A percentile compares a stretch with the other conserved stretches of the same genome.
Conservation (phyloP, 2,797 vertebrate species). For the Etheostoma nigrum region DNA sequence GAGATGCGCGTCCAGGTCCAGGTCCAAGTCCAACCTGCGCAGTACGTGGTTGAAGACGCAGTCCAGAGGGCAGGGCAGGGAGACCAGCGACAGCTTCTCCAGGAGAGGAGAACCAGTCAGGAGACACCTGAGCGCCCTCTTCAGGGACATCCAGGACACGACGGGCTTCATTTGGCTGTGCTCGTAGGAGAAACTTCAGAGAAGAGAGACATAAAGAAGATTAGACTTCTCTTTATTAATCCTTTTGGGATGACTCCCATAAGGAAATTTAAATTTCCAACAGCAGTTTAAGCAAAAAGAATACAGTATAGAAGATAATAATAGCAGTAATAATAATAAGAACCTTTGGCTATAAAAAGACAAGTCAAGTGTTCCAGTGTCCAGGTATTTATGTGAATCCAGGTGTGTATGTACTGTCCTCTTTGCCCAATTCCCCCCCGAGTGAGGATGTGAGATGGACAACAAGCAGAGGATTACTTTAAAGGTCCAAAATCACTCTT, state of each 20-base stretch:
- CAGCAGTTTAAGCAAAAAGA: too few relatives aligned
- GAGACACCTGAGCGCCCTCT: conserved; percentile 74
- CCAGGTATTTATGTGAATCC: too few relatives aligned
- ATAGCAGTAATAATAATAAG: too few relatives aligned
- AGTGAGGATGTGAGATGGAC: neutral
- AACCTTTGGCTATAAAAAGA: too few relatives aligned
- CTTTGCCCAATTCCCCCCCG: too few relatives aligned
- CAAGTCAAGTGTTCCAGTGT: too few relatives aligned
- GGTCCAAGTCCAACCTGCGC: neutral
- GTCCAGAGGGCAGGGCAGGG: conserved; percentile 83
- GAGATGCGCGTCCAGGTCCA: neutral
- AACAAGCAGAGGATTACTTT: neutral
- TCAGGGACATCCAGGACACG: conserved; percentile 68
- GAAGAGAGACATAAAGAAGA: conserved; percentile 23
- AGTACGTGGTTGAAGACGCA: conserved; percentile 65
- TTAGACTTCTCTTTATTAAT: too few relatives aligned
- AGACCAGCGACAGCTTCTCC: conserved; percentile 77
- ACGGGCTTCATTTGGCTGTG: conserved; percentile 66
- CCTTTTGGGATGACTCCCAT: too few relatives aligned
- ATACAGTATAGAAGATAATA: too few relatives aligned
- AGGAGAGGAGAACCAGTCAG: conserved; percentile 77
- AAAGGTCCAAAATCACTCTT: too few relatives aligned
- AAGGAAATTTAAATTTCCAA: too few relatives aligned
- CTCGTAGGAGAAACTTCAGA: conserved; percentile 79
- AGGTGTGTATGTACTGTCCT: too few relatives aligned